Conservation (phyloP, 2,113 vertebrate genomes). For the Recurvirostra avosetta region DNA sequence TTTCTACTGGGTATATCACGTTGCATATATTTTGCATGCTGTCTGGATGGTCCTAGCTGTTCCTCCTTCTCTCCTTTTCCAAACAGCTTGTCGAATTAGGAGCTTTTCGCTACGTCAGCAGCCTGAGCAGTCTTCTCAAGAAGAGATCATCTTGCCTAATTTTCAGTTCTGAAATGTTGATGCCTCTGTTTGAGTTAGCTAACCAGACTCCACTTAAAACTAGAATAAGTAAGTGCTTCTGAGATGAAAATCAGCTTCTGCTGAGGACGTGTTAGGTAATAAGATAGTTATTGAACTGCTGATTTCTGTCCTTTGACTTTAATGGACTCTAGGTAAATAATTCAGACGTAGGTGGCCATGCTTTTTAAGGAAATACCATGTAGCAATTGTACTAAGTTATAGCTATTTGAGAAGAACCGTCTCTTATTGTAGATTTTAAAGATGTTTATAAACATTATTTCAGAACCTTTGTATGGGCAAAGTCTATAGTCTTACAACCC, state of each 20-base stretch:
- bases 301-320: neutral
- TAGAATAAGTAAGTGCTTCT: neutral
- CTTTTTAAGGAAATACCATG: neutral
- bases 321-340: neutral
- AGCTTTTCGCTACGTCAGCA: neutral
- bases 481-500: neutral
- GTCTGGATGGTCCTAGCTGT: neutral
- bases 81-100: neutral
- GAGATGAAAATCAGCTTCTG: neutral
- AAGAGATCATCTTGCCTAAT: neutral
- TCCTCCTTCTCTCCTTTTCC: neutral
- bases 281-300: neutral
- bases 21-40: neutral
- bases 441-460: neutral
- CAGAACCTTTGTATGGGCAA: neutral
- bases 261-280: neutral
- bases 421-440: neutral
- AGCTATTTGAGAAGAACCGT: neutral
- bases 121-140: neutral
- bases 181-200: neutral
- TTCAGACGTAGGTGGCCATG: neutral
- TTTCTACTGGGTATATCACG: neutral
- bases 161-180: neutral
- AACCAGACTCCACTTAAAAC: neutral
- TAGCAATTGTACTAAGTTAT: neutral